Percentiles rank a stretch among this genome's conserved stretches.
Evolutionary conservation across 2,888 invertebrate genomes (phyloP).

Genomic region (Pheosia tremula): DNA sequence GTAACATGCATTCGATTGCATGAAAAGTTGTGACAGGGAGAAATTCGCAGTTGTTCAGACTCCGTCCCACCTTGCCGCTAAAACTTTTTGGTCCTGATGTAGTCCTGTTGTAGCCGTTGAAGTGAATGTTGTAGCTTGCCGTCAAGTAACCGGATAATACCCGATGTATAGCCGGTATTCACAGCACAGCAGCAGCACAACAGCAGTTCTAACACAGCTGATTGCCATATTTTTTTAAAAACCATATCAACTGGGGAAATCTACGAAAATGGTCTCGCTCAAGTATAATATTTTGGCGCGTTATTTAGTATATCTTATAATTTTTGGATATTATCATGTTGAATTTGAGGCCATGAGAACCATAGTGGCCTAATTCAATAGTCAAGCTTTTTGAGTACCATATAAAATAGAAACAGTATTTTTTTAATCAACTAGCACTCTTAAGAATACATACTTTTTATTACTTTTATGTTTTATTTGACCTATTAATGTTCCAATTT

Average conservation of each 20-base stretch:
- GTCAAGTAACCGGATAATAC: constrained; percentile 28
- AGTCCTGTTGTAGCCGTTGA: constrained; percentile 27
- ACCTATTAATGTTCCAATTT: constrained; percentile 7
- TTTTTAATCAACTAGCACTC: no score
- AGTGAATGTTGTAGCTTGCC: constrained; percentile 21
- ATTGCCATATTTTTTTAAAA: neutral
- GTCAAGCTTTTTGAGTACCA: no score
- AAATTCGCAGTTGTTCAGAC: constrained; percentile 21
- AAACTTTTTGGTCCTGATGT: constrained; percentile 27
- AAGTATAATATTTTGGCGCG: neutral
- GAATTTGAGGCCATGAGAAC: no score
- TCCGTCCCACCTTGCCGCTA: constrained; percentile 22
- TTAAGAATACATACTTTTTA: no score
- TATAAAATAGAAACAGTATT: no score
- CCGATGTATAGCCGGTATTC: constrained; percentile 6
- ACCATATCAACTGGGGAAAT: neutral
- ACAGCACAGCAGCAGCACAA: no score
- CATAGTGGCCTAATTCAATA: no score
- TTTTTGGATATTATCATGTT: no score
- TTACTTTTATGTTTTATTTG: no score
- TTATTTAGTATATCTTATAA: neutral
- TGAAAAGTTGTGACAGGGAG: constrained; percentile 4
- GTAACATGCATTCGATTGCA: no score
- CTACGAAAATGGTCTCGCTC: neutral
- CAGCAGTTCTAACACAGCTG: neutral